Conservation (phyloP, 2,888 invertebrate genomes). For the Diadegma fenestrale region DNA sequence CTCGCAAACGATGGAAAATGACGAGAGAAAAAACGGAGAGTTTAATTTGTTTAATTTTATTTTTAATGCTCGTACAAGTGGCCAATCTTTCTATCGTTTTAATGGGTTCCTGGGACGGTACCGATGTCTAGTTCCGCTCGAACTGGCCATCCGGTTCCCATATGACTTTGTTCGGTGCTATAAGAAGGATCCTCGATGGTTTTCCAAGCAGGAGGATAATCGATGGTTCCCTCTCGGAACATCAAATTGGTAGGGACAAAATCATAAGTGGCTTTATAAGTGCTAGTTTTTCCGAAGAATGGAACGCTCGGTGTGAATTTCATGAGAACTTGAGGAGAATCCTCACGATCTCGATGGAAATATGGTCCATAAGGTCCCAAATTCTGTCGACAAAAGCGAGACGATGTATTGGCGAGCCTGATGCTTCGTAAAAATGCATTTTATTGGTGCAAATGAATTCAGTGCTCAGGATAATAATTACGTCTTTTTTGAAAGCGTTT, state of each 20-base stretch:
- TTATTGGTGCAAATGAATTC: background rate
- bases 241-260: conserved; percentile 51
- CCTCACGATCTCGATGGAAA: conserved; percentile 59
- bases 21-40: background rate
- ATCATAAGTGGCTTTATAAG: conserved; percentile 62
- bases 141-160: conserved; percentile 84
- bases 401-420: conserved; percentile 64
- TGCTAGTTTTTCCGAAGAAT: conserved; percentile 68
- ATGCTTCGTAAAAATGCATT: conserved; percentile 79
- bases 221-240: conserved; percentile 23
- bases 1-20: background rate
- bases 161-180: conserved; percentile 84
- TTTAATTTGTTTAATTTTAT: background rate
- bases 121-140: conserved; percentile 77
- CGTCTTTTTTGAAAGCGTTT: conserved; percentile 81
- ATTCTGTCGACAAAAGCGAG: conserved; percentile 70
- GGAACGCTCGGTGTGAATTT: conserved; percentile 61
- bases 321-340: conserved; percentile 31
- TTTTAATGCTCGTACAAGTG: background rate
- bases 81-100: background rate
- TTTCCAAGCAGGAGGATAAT: conserved; percentile 66
- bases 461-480: conserved; percentile 75
- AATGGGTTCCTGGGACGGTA: conserved; percentile 51
- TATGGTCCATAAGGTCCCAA: conserved; percentile 61
- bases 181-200: conserved; percentile 75